Evolutionary conservation across 2,113 vertebrate genomes (phyloP), one percentile per base, ranked within the genome.

Genomic region (Percina caprodes): DNA sequence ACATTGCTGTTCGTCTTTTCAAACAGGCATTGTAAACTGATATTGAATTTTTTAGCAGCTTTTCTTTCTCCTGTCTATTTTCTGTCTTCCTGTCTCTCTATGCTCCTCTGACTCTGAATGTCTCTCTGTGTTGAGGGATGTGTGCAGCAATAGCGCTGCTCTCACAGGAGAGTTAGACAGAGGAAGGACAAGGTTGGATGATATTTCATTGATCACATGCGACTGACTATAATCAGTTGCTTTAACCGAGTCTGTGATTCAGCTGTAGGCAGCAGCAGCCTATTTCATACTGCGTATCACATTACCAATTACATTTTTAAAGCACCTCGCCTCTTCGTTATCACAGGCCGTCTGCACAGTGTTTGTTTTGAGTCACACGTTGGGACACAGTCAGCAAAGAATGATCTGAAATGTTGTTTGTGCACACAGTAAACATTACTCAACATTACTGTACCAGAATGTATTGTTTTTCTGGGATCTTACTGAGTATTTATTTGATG

Each of bases 201-300:
- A 76, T 51, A 82, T 84, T 81, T 76, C 70, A 84, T 77, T 88
- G 87, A 92, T 89, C 74, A 85, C 62, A 79, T 48, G 80, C 2
- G 66, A 65, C 46, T 42, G 77, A 45, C 69, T 65, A 21, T 11
- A 60, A 59, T 65, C 9, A 70, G 61, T 60, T 80, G 45, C 84
- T 84, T 71, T 86, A 78, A 87, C 68, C 48, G 39, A 61, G 60
- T 19, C 23, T 56, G 52, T 48, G 69, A 66, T 74, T 79, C 24
- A 42, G 48, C 82, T 66, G 33, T 59, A 52, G 81, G 61, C 61
- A 39, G 46, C n/a, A 59, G 74, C 49, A 59, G 24, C 51, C 21
- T 15, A 19, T 60, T 51, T 72, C 24, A 52, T 45, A 23, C 67
- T 65, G 65, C 16, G 51, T 19, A 33, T 67, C 58, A 35, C 49